Evolutionary conservation across 1,140 invertebrate genomes (phyloP).

Genomic region (Notospermus geniculatus): DNA sequence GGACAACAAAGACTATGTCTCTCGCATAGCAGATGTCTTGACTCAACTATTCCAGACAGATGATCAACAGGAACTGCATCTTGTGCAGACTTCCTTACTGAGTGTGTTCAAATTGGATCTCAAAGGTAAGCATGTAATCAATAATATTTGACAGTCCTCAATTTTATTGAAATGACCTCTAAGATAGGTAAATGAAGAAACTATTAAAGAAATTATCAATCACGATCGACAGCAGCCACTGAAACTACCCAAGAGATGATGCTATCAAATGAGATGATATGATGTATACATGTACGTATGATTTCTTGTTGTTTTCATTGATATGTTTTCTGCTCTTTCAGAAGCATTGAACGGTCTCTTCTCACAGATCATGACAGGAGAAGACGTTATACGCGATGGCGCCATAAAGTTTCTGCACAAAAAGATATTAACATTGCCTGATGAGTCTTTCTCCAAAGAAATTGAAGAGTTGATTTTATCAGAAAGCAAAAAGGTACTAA

Average conservation of each 20-base stretch:
- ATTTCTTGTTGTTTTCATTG: too few species aligned
- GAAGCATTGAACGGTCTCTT: conserved; percentile 78
- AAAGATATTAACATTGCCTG: conserved; percentile 77
- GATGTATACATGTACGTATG: too few species aligned
- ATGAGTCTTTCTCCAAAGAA: conserved; percentile 78
- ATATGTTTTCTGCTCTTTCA: too few species aligned
- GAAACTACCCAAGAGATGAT: too few species aligned
- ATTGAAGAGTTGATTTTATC: conserved; percentile 80
- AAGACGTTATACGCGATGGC: conserved; percentile 69
- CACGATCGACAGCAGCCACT: too few species aligned
- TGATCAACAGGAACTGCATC: conserved; percentile 41
- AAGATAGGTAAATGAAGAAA: too few species aligned
- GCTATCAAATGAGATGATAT: too few species aligned
- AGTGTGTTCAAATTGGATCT: conserved; percentile 43
- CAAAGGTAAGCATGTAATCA: conserved; percentile 52
- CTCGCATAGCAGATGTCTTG: conserved; percentile 87
- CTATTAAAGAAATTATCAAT: too few species aligned
- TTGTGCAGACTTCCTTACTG: conserved; percentile 45
- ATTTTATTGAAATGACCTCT: too few species aligned
- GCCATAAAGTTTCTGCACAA: conserved; percentile 83
- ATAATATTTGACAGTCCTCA: too few species aligned
- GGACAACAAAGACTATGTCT: conserved; percentile 73
- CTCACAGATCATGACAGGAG: conserved; percentile 76
- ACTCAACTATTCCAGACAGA: conserved; percentile 85
- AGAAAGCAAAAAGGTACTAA: conserved; percentile 82